phyloP scores from a whole-genome alignment of 64 coral and sea anemone genomes.

The Montipora capricornis region DNA sequence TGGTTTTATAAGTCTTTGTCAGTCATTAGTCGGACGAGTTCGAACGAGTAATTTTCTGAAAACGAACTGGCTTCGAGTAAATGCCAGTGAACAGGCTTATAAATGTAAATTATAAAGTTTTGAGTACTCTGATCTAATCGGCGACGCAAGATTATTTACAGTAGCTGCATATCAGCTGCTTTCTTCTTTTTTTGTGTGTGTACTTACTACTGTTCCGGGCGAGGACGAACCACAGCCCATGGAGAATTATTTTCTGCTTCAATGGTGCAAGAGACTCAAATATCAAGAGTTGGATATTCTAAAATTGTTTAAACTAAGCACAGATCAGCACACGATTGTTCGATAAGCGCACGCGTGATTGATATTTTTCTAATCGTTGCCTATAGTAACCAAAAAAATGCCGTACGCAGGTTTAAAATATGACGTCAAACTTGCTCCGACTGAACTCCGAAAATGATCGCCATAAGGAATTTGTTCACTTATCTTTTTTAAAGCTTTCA shows the following conservation, averaged over 20 bases:
- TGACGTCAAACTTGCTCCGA: not conserved
- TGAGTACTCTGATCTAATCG: too few relatives aligned
- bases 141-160: too few relatives aligned
- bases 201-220: slow-evolving; percentile 36
- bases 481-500: too few relatives aligned
- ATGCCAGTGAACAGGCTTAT: too few relatives aligned
- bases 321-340: not conserved
- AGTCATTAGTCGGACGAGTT: too few relatives aligned
- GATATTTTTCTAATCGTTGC: not conserved
- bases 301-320: too few relatives aligned
- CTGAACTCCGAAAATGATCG: too few relatives aligned
- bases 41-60: too few relatives aligned
- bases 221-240: slow-evolving; percentile 42
- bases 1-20: too few relatives aligned
- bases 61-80: too few relatives aligned
- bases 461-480: too few relatives aligned
- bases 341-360: not conserved
- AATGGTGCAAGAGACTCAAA: not conserved
- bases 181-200: not conserved
- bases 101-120: too few relatives aligned
- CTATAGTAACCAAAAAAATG: slow-evolving; percentile 4
- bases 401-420: not conserved
- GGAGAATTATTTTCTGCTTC: not conserved
- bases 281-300: not conserved
- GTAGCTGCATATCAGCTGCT: not conserved